These are phyloP conservation scores for Troides aeacus DNA, from an alignment of 2,888 invertebrate genomes.

Conservation along the genomic window DNA sequence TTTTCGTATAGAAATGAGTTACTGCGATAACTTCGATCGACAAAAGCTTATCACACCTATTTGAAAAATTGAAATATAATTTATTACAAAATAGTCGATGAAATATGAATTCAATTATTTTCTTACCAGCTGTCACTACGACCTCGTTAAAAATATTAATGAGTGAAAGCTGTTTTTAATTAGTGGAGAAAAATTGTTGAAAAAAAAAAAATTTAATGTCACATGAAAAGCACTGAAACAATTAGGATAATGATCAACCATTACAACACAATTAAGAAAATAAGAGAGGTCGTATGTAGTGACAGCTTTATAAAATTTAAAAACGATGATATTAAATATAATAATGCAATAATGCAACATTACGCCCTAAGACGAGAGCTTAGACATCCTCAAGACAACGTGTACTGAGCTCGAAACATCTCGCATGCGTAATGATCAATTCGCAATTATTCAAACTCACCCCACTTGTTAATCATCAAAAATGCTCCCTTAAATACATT, in stretches of 20 bases:
- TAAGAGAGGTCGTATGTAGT: conserved; percentile 15
- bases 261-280: not conserved
- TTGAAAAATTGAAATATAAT: conserved; percentile 27
- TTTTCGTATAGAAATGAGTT: conserved; percentile 15
- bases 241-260: not conserved
- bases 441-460: conserved; percentile 28
- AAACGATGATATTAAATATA: conserved; percentile 29
- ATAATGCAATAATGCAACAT: conserved; percentile 31
- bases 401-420: conserved; percentile 31
- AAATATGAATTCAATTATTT: conserved; percentile 31
- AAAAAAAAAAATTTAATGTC: not conserved
- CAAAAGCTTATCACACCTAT: conserved; percentile 25
- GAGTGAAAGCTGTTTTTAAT: not conserved
- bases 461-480: conserved; percentile 40
- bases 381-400: conserved; percentile 29
- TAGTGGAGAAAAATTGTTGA: not conserved
- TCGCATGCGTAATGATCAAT: conserved; percentile 31
- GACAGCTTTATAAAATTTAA: conserved; percentile 32
- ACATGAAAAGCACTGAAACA: not conserved
- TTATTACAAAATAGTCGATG: conserved; percentile 34
- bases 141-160: not conserved
- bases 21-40: conserved; percentile 8
- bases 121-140: conserved; percentile 16
- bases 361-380: conserved; percentile 30
- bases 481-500: conserved; percentile 59